Evolutionary conservation across 2,888 invertebrate genomes (phyloP), one percentile per base, ranked within the genome.

Genomic region (Mystacides longicornis): DNA sequence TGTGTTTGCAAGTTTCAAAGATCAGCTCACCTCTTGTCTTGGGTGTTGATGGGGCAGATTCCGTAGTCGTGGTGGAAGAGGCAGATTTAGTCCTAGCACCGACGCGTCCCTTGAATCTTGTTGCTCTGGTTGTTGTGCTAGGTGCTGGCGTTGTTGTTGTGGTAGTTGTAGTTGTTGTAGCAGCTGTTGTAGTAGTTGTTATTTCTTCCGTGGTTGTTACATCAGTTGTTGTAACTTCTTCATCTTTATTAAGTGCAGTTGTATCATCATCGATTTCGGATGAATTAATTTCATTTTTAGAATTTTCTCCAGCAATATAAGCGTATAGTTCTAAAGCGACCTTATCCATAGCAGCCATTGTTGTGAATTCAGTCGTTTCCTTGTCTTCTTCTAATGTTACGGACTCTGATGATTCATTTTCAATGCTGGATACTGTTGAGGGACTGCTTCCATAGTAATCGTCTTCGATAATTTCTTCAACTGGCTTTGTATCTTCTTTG

Each of bases 271-370:
- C 66, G 3, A 37, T 7, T 59, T 71, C 70, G 19, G 65, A 71
- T 5, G 74, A 69, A 1, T 71, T 70, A 7, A 77, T 74, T 61
- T 81, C 81, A 42, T 81, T 82, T 60, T 83, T 83, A 21, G 81
- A 70, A 63, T 82, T 83, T 63, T 81, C 81, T 19, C 81, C 79
- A 11, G 83, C 82, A 50, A 89, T 75, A 64, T 89, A 87, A 0
- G 91, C 91, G 66, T 91, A 91, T 48, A 91, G 73, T 64, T 91
- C 91, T 14, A 89, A 74, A 11, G 90, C 91, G 0, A 87, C 87
- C 72, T 90, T 89, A 66, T 89, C 87, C 85, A 87, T 88, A 0
- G 81, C 79, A 0, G 83, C 81, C 69, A 82, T 81, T 9, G 81
- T 80, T 1, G 84, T 84, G 27, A 85, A 82, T 23, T 84, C 83